Percentiles rank a stretch among this genome's conserved stretches.
These are phyloP conservation scores for Agonopterix alstromeriana DNA, from an alignment of 2,888 invertebrate genomes.

Conservation along the genomic window DNA sequence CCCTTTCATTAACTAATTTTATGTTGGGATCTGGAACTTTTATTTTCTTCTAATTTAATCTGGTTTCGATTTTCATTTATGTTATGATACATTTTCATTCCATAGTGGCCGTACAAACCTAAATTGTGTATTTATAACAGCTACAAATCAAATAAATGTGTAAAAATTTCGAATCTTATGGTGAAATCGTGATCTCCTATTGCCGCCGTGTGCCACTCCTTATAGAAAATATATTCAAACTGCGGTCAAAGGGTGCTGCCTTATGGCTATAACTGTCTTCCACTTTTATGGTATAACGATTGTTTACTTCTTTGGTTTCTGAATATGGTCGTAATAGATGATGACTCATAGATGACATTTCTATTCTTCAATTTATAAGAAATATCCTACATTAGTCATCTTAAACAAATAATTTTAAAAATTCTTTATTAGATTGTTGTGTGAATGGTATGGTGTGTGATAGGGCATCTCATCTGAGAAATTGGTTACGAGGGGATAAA, in stretches of 20 bases:
- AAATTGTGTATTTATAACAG: not conserved
- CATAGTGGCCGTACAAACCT: no score
- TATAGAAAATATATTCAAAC: slow-evolving; percentile 27
- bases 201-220: slow-evolving; percentile 9
- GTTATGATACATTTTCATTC: no score
- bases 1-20: no score
- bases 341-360: slow-evolving; percentile 10
- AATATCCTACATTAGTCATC: no score
- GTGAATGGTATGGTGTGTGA: no score
- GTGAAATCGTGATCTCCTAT: slow-evolving; percentile 11
- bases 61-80: no score
- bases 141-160: not conserved
- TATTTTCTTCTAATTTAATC: no score
- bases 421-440: no score
- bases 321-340: slow-evolving; percentile 11
- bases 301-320: slow-evolving; percentile 23
- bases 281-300: slow-evolving; percentile 42
- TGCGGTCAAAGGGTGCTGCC: slow-evolving; percentile 37
- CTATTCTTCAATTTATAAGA: no score
- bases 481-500: not conserved
- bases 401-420: no score
- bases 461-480: no score
- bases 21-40: no score
- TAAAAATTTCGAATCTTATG: slow-evolving; percentile 8
- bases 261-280: slow-evolving; percentile 30